Conservation (phyloP, 2,888 invertebrate species). For the Chouioia cunea region DNA sequence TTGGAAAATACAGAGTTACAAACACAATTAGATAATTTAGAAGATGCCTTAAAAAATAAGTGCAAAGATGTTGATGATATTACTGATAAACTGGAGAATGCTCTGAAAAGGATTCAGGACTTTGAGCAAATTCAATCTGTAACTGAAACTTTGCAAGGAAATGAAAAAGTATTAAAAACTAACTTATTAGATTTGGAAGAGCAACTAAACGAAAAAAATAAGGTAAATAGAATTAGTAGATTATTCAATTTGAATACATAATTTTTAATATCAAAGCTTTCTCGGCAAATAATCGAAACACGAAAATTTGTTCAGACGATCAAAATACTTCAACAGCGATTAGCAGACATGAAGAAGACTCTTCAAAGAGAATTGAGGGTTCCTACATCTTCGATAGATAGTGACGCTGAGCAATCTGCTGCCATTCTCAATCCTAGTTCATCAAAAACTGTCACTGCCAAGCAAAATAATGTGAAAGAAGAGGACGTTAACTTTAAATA, state of each 20-base stretch:
- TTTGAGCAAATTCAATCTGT: slow-evolving; percentile 70
- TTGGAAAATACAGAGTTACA: slow-evolving; percentile 75
- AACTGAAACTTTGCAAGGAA: slow-evolving; percentile 62
- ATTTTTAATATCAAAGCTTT: neutral
- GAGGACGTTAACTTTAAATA: slow-evolving; percentile 87
- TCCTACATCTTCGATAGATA: slow-evolving; percentile 70
- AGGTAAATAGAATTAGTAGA: slow-evolving; percentile 64
- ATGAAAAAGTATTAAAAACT: slow-evolving; percentile 70
- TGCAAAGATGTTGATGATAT: slow-evolving; percentile 67
- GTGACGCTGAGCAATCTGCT: slow-evolving; percentile 73
- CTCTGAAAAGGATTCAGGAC: slow-evolving; percentile 68
- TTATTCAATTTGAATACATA: neutral
- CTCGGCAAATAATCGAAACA: neutral
- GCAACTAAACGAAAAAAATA: slow-evolving; percentile 76
- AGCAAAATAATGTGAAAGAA: slow-evolving; percentile 65
- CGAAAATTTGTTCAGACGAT: slow-evolving; percentile 75
- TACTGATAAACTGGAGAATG: slow-evolving; percentile 57
- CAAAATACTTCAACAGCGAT: slow-evolving; percentile 87
- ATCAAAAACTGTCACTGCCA: slow-evolving; percentile 68
- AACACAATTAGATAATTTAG: slow-evolving; percentile 72
- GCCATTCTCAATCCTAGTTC: slow-evolving; percentile 77
- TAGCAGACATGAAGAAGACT: slow-evolving; percentile 92
- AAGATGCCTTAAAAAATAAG: slow-evolving; percentile 72
- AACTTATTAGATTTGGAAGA: slow-evolving; percentile 73
- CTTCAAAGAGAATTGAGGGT: slow-evolving; percentile 85